Conservation (phyloP, 2,888 invertebrate genomes). For the Smittia aterrima region DNA sequence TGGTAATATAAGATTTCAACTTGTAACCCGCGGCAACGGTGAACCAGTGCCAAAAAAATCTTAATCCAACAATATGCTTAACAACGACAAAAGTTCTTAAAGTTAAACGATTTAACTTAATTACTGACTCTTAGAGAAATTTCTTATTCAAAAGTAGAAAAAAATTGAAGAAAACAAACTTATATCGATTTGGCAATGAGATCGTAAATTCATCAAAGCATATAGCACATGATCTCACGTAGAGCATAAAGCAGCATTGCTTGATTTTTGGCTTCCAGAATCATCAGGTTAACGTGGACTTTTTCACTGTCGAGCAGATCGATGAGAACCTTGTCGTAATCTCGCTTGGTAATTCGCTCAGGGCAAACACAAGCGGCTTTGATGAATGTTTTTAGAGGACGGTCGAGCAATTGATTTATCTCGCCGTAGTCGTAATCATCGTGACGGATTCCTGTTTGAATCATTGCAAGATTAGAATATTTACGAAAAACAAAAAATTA, state of each 20-base stretch:
- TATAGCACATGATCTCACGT: conserved; percentile 56
- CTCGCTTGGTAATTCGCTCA: conserved; percentile 74
- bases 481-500: background rate
- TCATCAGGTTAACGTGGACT: conserved; percentile 82
- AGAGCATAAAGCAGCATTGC: conserved; percentile 81
- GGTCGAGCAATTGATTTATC: conserved; percentile 76
- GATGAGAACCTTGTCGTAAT: conserved; percentile 75
- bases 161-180: background rate
- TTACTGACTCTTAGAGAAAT: background rate
- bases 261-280: conserved; percentile 82
- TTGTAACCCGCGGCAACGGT: too few relatives aligned
- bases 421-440: conserved; percentile 89
- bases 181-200: background rate
- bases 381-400: conserved; percentile 77
- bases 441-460: conserved; percentile 62
- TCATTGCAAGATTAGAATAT: background rate
- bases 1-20: too few relatives aligned
- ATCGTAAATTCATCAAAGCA: background rate
- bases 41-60: too few relatives aligned
- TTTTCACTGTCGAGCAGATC: conserved; percentile 86
- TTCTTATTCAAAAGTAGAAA: background rate
- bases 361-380: conserved; percentile 84
- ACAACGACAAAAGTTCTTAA: too few relatives aligned
- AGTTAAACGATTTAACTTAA: background rate
- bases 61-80: too few relatives aligned